These are phyloP conservation scores for Clarias fuscus DNA, from an alignment of 2,797 vertebrate species.

Conservation along the genomic window DNA sequence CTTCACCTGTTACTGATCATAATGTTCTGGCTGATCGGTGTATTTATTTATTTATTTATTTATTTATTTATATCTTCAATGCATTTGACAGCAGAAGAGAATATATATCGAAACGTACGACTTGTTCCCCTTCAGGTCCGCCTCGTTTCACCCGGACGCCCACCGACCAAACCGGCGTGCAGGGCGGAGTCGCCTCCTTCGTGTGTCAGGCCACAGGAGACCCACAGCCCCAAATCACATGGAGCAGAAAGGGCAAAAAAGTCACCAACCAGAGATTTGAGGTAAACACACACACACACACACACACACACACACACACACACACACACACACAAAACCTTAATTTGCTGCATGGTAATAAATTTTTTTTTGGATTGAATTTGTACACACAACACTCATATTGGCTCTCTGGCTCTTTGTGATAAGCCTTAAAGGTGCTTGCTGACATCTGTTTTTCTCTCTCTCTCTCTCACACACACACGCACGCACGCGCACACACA, in stretches of 20 bases:
- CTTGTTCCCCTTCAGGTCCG: slow-evolving; percentile 75
- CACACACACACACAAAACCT: neutral
- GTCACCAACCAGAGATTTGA: slow-evolving; percentile 99
- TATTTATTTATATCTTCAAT: too few species aligned
- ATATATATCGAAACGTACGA: too few species aligned
- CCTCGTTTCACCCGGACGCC: slow-evolving; percentile 93
- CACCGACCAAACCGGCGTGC: slow-evolving; percentile 93
- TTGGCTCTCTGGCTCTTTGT: neutral
- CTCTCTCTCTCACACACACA: neutral
- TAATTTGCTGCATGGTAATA: neutral
- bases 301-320: neutral
- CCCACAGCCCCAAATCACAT: slow-evolving; percentile 95
- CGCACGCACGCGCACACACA: neutral
- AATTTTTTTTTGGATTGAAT: slow-evolving; percentile 3
- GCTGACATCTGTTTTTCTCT: neutral
- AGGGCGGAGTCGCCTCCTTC: slow-evolving; percentile 95
- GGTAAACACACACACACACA: slow-evolving; percentile 71
- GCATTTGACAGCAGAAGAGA: too few species aligned
- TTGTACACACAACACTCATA: neutral
- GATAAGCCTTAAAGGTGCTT: slow-evolving; percentile 11
- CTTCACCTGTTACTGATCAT: too few species aligned
- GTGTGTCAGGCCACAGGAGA: slow-evolving; percentile 96
- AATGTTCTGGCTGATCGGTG: too few species aligned
- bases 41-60: too few species aligned
- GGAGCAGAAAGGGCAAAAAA: slow-evolving; percentile 99